Evolutionary conservation across 2,888 invertebrate genomes (phyloP).

Genomic region (Orchestes rusci): DNA sequence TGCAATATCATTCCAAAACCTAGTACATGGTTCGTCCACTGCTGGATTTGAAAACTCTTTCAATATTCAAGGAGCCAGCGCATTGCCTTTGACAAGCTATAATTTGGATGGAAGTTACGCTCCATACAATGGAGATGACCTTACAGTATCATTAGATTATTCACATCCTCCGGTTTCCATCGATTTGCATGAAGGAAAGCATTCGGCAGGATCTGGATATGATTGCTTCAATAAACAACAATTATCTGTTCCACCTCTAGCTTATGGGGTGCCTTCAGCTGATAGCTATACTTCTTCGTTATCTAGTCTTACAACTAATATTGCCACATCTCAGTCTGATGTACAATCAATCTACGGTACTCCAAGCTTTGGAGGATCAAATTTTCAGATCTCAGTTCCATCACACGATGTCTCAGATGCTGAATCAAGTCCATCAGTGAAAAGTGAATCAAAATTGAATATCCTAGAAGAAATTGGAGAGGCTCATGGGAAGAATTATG

Average conservation of each 20-base stretch:
- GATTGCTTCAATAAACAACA: slow-evolving; percentile 39
- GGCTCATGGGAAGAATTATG: slow-evolving; percentile 34
- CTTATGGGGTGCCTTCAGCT: slow-evolving; percentile 45
- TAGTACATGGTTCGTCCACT: slow-evolving; percentile 34
- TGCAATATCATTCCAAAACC: slow-evolving; percentile 47
- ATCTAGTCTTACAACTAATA: slow-evolving; percentile 47
- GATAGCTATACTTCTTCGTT: slow-evolving; percentile 50
- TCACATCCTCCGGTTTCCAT: slow-evolving; percentile 33
- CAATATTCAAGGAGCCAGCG: slow-evolving; percentile 28
- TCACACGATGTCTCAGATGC: slow-evolving; percentile 37
- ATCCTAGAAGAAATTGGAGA: slow-evolving; percentile 27
- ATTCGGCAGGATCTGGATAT: slow-evolving; percentile 18
- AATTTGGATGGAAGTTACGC: slow-evolving; percentile 49
- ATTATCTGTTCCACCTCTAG: slow-evolving; percentile 36
- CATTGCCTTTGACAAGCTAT: slow-evolving; percentile 47
- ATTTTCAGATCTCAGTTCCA: slow-evolving; percentile 19
- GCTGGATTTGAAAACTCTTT: slow-evolving; percentile 26
- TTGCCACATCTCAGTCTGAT: slow-evolving; percentile 42
- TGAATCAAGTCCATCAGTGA: slow-evolving; percentile 38
- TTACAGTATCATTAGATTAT: slow-evolving; percentile 32
- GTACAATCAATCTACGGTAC: slow-evolving; percentile 33
- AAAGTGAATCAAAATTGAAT: slow-evolving; percentile 28
- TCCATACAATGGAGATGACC: slow-evolving; percentile 30
- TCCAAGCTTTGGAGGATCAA: slow-evolving; percentile 19
- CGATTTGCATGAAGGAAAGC: slow-evolving; percentile 30